These are phyloP conservation scores for Myzus persicae DNA, from an alignment of 1,140 invertebrate genomes.

Conservation along the genomic window DNA sequence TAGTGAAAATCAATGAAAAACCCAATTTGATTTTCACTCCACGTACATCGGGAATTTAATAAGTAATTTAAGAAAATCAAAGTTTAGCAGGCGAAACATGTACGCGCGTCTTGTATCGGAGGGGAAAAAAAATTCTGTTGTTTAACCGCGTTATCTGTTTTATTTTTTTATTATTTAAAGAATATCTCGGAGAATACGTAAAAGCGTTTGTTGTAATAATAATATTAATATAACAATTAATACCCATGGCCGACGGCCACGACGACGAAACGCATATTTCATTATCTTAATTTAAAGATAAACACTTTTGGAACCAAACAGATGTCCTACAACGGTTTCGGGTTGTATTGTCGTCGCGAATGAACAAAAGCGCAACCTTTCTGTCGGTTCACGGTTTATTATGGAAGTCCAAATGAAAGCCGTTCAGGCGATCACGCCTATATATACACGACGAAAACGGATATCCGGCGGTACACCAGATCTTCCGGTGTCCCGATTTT, in stretches of 20 bases:
- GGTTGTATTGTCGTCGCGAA: background rate
- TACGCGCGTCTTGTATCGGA: background rate
- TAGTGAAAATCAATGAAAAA: background rate
- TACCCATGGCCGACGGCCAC: background rate
- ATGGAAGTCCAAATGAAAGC: conserved; percentile 12
- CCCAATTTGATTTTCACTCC: background rate
- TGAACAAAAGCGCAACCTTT: conserved; percentile 13
- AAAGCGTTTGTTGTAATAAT: background rate
- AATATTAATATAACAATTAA: background rate
- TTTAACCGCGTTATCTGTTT: background rate
- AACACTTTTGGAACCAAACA: conserved; percentile 5
- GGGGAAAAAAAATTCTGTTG: background rate
- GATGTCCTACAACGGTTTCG: background rate
- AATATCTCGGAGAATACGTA: background rate
- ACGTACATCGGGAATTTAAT: background rate
- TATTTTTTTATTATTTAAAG: background rate
- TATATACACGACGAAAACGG: conserved; percentile 29
- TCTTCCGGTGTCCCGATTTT: conserved; percentile 33
- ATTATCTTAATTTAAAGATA: conserved; percentile 20
- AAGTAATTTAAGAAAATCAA: conserved; percentile 4
- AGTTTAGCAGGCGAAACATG: background rate
- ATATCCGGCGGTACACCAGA: background rate
- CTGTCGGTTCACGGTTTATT: background rate
- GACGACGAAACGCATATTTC: background rate
- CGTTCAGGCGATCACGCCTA: background rate